Percentiles rank a stretch among this genome's conserved stretches.
Conservation (phyloP, 2,888 invertebrate genomes). For the Deladenus siricidicola region DNA sequence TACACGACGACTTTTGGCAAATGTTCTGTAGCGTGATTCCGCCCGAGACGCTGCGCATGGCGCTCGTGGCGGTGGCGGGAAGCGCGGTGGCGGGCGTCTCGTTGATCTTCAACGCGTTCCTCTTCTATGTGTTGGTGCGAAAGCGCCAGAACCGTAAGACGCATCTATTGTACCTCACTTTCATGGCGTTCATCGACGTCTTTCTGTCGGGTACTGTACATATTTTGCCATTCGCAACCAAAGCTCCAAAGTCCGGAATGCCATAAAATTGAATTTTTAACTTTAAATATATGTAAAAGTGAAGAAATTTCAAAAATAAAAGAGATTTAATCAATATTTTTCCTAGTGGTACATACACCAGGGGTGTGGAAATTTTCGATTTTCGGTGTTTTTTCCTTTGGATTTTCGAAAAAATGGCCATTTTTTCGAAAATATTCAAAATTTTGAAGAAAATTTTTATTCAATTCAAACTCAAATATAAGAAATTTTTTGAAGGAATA, state of each 20-base stretch:
- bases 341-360: too few species aligned
- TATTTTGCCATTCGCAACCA: too few species aligned
- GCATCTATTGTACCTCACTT: constrained; percentile 45
- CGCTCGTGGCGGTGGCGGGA: constrained; percentile 44
- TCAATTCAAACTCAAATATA: not conserved
- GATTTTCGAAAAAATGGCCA: too few species aligned
- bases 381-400: too few species aligned
- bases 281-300: too few species aligned
- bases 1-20: constrained; percentile 34
- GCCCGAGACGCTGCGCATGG: constrained; percentile 37
- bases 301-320: too few species aligned
- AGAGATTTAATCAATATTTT: not conserved
- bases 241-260: too few species aligned
- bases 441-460: not conserved
- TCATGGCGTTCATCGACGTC: constrained; percentile 44
- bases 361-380: too few species aligned
- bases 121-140: constrained; percentile 38
- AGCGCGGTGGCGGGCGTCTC: constrained; percentile 40
- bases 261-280: too few species aligned
- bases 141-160: constrained; percentile 38
- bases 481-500: too few species aligned
- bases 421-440: too few species aligned
- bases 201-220: constrained; percentile 50
- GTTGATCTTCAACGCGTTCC: constrained; percentile 45
- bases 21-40: constrained; percentile 40